phyloP scores from a whole-genome alignment of 2,888 invertebrate genomes.

The Sceliomorpha sp. region DNA sequence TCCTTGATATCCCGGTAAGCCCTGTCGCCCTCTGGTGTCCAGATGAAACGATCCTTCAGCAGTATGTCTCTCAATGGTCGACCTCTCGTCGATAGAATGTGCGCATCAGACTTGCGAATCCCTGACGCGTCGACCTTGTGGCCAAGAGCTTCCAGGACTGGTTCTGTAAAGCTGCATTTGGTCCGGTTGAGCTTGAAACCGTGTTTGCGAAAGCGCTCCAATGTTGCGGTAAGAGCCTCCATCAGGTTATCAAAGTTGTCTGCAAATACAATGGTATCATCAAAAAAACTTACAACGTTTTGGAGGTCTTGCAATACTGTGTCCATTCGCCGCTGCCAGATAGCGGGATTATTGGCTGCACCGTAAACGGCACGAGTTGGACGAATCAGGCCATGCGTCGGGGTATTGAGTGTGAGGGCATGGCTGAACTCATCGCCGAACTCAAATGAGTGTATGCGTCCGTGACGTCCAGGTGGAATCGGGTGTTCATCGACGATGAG shows the following conservation, averaged over 20 bases:
- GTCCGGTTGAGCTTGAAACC: slow-evolving; percentile 22
- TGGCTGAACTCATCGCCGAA: slow-evolving; percentile 11
- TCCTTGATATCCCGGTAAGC: slow-evolving; percentile 23
- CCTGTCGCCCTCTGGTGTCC: slow-evolving; percentile 12
- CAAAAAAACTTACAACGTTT: slow-evolving; percentile 5
- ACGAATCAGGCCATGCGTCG: too few species aligned
- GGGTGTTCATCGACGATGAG: not conserved
- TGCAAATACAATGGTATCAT: slow-evolving; percentile 15
- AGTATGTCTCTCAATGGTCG: slow-evolving; percentile 21
- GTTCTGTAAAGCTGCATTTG: slow-evolving; percentile 6
- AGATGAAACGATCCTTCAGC: slow-evolving; percentile 1
- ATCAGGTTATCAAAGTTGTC: slow-evolving; percentile 23
- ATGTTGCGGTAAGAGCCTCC: slow-evolving; percentile 1
- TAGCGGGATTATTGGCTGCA: too few species aligned
- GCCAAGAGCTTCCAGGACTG: slow-evolving; percentile 3
- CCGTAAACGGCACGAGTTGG: too few species aligned
- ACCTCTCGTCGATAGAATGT: slow-evolving; percentile 20
- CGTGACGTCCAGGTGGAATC: too few species aligned
- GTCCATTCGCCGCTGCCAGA: too few species aligned
- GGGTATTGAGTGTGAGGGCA: too few species aligned
- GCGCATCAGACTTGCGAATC: slow-evolving; percentile 10
- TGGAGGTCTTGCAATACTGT: slow-evolving; percentile 4
- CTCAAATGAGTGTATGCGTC: slow-evolving; percentile 12
- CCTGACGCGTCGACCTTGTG: slow-evolving; percentile 13
- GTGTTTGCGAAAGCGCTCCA: slow-evolving; percentile 6